Evolutionary conservation across 2,113 vertebrate genomes (phyloP).

Genomic region (Gadus macrocephalus): DNA sequence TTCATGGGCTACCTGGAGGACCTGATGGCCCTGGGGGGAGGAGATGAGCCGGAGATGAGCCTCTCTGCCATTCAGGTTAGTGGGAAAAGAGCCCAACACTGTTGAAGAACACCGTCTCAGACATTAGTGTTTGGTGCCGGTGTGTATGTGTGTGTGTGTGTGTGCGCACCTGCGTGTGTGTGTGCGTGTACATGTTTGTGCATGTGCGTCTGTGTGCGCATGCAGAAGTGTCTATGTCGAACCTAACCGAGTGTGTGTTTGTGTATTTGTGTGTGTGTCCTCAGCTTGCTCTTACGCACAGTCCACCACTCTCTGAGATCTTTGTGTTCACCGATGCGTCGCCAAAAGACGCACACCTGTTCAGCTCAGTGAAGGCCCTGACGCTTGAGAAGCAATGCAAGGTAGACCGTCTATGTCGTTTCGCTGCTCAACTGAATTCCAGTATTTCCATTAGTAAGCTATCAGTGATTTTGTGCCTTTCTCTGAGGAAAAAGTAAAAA

Average conservation of each 20-base stretch:
- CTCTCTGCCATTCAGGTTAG: constrained; percentile 79
- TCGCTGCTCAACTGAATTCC: background rate
- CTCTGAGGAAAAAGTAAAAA: too few species aligned
- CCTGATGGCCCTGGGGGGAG: constrained; percentile 77
- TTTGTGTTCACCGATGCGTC: constrained; percentile 88
- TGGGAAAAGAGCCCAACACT: background rate
- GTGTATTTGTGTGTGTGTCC: constrained; percentile 18
- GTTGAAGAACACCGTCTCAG: background rate
- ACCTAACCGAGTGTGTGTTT: background rate
- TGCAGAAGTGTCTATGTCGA: too few species aligned
- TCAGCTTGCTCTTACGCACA: constrained; percentile 81
- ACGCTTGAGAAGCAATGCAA: constrained; percentile 76
- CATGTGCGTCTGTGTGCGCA: too few species aligned
- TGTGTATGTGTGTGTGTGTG: constrained; percentile 9
- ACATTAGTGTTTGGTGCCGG: background rate
- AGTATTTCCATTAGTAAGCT: background rate
- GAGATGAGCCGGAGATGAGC: constrained; percentile 88
- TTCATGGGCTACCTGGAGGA: constrained; percentile 74
- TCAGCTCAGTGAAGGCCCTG: constrained; percentile 73
- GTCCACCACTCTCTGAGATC: constrained; percentile 81
- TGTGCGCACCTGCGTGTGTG: constrained; percentile 9
- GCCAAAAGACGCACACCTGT: constrained; percentile 78
- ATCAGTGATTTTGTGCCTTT: background rate
- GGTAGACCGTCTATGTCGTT: constrained; percentile 50
- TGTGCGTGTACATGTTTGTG: too few species aligned